Conservation (phyloP, 2,888 invertebrate species). For the Orthonevra nobilis region DNA sequence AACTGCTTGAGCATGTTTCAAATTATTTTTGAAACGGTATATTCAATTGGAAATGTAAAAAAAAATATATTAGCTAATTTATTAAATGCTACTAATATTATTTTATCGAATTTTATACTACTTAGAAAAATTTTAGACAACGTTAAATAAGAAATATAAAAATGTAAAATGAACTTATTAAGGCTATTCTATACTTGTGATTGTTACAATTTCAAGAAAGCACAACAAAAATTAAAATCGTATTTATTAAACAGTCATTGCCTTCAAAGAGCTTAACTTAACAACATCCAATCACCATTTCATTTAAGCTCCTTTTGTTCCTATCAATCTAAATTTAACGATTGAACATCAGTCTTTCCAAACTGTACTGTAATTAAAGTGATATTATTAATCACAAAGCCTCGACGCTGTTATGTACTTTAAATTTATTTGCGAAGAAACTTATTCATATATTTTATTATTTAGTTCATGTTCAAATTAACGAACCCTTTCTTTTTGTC, state of each 20-base stretch:
- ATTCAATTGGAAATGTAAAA: slow-evolving; percentile 28
- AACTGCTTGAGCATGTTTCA: slow-evolving; percentile 37
- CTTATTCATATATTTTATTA: too few species aligned
- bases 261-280: too few species aligned
- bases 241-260: too few species aligned
- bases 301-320: slow-evolving; percentile 10
- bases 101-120: slow-evolving; percentile 65
- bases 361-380: slow-evolving; percentile 13
- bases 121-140: slow-evolving; percentile 54
- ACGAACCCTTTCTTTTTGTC: slow-evolving; percentile 1
- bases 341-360: slow-evolving; percentile 30
- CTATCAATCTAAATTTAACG: slow-evolving; percentile 15
- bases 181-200: slow-evolving; percentile 28
- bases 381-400: slow-evolving; percentile 6
- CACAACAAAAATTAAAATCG: too few species aligned
- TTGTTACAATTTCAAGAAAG: slow-evolving; percentile 33
- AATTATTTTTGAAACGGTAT: slow-evolving; percentile 20
- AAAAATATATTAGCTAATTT: too few species aligned
- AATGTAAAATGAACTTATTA: too few species aligned
- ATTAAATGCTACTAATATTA: slow-evolving; percentile 40
- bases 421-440: too few species aligned
- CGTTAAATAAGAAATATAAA: neutral
- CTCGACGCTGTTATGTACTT: too few species aligned
- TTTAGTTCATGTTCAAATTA: slow-evolving; percentile 20
- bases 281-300: too few species aligned